These are phyloP conservation scores for Cirrhinus mrigala DNA, from an alignment of 2,797 vertebrate species.

Conservation along the genomic window DNA sequence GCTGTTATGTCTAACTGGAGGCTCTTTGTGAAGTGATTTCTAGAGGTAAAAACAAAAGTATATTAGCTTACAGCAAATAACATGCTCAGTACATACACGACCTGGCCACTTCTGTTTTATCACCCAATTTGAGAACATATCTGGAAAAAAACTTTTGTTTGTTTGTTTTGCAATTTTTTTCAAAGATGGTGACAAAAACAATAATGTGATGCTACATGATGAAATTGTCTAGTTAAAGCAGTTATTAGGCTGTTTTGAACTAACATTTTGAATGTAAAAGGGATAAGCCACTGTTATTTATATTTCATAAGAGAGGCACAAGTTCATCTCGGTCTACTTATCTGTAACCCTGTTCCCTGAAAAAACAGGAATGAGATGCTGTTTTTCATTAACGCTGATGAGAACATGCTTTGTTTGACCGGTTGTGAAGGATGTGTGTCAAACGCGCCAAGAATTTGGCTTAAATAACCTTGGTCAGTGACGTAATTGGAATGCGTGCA, in stretches of 20 bases:
- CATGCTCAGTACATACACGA: conserved; percentile 49
- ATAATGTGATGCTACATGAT: background rate
- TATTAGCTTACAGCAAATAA: conserved; percentile 63
- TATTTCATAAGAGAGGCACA: background rate
- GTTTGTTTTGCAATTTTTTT: background rate
- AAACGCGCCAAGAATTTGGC: no score
- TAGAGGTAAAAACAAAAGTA: conserved; percentile 66
- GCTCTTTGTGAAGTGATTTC: conserved; percentile 84
- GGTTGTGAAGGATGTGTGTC: no score
- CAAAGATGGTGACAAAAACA: background rate
- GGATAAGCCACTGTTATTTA: background rate
- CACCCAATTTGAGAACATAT: background rate
- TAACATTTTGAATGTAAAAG: background rate
- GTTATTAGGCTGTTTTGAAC: background rate
- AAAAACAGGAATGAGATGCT: no score
- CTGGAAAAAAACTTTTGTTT: background rate
- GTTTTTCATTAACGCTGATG: no score
- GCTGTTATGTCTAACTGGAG: conserved; percentile 80
- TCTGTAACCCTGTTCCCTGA: no score
- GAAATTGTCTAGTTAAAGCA: background rate
- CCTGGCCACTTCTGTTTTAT: conserved; percentile 13
- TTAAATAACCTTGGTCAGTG: no score
- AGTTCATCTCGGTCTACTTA: background rate
- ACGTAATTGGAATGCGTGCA: no score
- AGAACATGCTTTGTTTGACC: no score